Conservation (phyloP, 2,888 invertebrate genomes). For the Agrilus cyanescens region DNA sequence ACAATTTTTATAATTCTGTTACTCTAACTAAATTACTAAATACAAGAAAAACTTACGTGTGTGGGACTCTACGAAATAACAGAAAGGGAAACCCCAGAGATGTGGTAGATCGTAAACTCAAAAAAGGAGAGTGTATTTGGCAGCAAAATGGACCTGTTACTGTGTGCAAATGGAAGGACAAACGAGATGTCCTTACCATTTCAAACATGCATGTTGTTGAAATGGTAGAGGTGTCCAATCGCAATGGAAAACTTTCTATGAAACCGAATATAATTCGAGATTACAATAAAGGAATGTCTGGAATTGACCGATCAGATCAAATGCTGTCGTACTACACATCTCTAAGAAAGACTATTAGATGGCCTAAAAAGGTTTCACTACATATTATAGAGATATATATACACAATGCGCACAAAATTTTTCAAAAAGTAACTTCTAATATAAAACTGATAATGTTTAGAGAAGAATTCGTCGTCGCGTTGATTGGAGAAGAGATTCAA, state of each 20-base stretch:
- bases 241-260: constrained; percentile 16
- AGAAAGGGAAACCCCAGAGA: constrained; percentile 13
- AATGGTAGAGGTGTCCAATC: constrained; percentile 16
- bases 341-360: constrained; percentile 17
- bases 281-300: constrained; percentile 18
- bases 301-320: constrained; percentile 18
- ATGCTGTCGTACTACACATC: constrained; percentile 17
- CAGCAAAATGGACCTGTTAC: constrained; percentile 14
- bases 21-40: constrained; percentile 13
- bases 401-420: constrained; percentile 17
- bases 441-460: constrained; percentile 18
- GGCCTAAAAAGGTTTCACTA: constrained; percentile 8
- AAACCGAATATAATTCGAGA: constrained; percentile 19
- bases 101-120: constrained; percentile 17
- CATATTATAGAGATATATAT: constrained; percentile 15
- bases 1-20: constrained; percentile 19
- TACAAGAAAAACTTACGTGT: constrained; percentile 14
- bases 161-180: constrained; percentile 18
- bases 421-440: constrained; percentile 17
- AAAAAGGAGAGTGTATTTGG: constrained; percentile 17
- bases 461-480: constrained; percentile 15
- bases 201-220: constrained; percentile 18
- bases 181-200: constrained; percentile 15
- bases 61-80: constrained; percentile 12
- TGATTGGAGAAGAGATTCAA: constrained; percentile 16